Evolutionary conservation across 2,113 vertebrate genomes (phyloP).

Genomic region (Aix galericulata): DNA sequence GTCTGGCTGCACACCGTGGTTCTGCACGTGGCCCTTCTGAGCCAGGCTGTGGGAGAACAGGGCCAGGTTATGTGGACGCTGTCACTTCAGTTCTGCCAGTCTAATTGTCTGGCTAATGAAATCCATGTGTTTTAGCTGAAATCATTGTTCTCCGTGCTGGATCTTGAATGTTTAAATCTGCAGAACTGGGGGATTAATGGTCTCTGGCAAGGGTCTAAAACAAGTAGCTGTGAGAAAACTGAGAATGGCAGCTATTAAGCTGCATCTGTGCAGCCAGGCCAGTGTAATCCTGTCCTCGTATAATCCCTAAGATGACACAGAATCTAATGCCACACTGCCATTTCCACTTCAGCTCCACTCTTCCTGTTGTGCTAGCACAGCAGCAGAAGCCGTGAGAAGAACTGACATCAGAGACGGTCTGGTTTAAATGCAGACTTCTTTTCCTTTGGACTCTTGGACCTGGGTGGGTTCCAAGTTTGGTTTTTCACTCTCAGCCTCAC

Average conservation of each 20-base stretch:
- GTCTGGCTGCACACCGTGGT: fast-evolving
- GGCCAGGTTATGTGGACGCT: neutral
- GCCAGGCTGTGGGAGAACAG: fast-evolving
- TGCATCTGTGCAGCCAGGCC: neutral
- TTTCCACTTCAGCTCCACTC: neutral
- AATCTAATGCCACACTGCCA: fast-evolving
- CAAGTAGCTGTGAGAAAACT: neutral
- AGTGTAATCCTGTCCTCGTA: neutral
- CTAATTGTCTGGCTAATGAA: neutral
- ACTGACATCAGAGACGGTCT: neutral
- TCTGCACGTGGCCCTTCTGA: neutral
- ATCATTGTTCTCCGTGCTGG: neutral
- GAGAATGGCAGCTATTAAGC: neutral
- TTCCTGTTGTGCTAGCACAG: neutral
- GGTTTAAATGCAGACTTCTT: neutral
- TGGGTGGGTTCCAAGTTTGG: neutral
- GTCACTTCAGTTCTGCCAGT: neutral
- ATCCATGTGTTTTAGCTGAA: neutral
- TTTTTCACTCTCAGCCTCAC: neutral
- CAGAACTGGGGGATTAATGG: neutral
- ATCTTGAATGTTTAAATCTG: neutral
- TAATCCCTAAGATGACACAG: neutral
- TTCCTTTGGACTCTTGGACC: neutral
- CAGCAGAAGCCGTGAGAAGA: neutral
- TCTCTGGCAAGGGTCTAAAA: neutral